phyloP scores from a whole-genome alignment of 2,113 vertebrate genomes.

The Microcebus ravelobensis region DNA sequence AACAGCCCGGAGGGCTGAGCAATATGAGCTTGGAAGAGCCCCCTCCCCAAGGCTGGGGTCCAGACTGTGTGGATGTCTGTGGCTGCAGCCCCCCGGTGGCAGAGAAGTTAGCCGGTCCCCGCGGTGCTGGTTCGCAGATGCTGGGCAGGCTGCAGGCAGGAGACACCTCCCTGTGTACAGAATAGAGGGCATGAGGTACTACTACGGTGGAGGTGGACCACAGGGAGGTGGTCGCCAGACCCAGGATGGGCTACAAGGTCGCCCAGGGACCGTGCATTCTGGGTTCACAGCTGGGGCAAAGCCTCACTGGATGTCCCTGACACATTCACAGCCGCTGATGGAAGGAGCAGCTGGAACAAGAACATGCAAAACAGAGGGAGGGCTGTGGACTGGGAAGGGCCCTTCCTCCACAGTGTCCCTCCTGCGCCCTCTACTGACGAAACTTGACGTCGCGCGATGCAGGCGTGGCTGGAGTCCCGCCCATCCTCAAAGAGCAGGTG shows the following conservation, averaged over 20 bases:
- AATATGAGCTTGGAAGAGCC: neutral
- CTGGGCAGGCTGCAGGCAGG: neutral
- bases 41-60: neutral
- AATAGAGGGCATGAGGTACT: fast-evolving
- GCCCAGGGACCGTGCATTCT: neutral
- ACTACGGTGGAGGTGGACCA: neutral
- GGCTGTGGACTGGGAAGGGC: fast-evolving
- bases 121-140: neutral
- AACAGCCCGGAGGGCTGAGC: neutral
- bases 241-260: neutral
- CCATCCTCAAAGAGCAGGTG: neutral
- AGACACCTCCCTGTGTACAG: neutral
- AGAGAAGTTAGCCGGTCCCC: neutral
- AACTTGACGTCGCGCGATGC: fast-evolving
- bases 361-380: neutral
- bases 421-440: conserved; percentile 61
- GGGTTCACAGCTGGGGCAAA: too few species aligned
- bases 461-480: fast-evolving
- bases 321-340: fast-evolving
- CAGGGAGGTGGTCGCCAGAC: neutral
- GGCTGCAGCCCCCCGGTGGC: neutral
- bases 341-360: neutral
- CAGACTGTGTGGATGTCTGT: neutral
- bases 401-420: neutral
- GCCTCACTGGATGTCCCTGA: too few species aligned